Percentiles rank a stretch among this genome's conserved stretches.
Evolutionary conservation across 2,888 invertebrate genomes (phyloP).

Genomic region (Protodeltote pygarga): DNA sequence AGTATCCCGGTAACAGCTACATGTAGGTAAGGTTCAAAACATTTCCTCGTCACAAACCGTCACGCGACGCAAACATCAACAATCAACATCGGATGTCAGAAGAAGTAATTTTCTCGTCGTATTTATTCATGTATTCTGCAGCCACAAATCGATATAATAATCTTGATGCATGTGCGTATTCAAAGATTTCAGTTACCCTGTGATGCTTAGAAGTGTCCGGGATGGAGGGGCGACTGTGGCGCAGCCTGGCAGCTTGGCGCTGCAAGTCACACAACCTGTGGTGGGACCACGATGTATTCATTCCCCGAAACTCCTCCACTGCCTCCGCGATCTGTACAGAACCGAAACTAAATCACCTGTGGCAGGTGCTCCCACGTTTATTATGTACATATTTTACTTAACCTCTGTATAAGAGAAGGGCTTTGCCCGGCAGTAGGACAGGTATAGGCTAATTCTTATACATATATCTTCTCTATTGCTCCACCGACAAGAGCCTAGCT

Average conservation of each 20-base stretch:
- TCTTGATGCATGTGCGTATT: neutral
- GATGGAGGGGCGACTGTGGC: constrained; percentile 75
- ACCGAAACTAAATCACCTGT: neutral
- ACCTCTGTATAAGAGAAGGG: no score
- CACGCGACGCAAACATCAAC: neutral
- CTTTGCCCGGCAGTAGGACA: no score
- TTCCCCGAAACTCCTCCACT: constrained; percentile 74
- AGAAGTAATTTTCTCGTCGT: neutral
- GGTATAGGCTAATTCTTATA: no score
- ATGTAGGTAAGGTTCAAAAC: no score
- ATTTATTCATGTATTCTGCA: constrained; percentile 11
- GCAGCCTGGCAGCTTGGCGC: constrained; percentile 72
- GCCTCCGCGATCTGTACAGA: constrained; percentile 71
- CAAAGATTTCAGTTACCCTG: constrained; percentile 52
- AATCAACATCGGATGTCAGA: neutral
- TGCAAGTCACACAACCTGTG: constrained; percentile 77
- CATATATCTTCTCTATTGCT: no score
- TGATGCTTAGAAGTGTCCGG: constrained; percentile 73
- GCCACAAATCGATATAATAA: neutral
- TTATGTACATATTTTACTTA: no score
- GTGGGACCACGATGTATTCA: constrained; percentile 84
- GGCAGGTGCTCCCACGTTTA: constrained; percentile 7
- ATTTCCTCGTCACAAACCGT: neutral
- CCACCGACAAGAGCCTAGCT: no score
- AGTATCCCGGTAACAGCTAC: no score